Evolutionary conservation across 2,113 vertebrate genomes (phyloP).

Genomic region (Oophaga pumilio): DNA sequence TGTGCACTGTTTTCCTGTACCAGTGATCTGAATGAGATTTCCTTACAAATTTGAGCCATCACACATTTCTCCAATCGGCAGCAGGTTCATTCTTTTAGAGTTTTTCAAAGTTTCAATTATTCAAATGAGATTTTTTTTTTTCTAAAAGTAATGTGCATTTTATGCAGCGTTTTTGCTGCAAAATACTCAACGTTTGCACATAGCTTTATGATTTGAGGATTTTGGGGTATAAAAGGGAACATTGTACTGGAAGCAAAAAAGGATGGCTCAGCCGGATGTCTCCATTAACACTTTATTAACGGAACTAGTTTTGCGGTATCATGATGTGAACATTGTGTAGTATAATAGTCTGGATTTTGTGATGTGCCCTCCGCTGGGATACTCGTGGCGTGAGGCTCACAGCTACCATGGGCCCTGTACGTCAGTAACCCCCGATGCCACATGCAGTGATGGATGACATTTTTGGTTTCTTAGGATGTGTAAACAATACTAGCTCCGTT

Average conservation of each 20-base stretch:
- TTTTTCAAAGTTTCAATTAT: no score
- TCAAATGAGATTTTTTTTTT: no score
- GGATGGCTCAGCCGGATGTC: neutral
- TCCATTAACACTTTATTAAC: conserved; percentile 10
- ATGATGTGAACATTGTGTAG: neutral
- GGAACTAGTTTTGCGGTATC: neutral
- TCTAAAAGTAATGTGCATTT: no score
- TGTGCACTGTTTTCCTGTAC: no score
- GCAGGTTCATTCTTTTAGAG: no score
- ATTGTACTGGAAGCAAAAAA: neutral
- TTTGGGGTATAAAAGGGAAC: neutral
- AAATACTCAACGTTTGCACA: no score
- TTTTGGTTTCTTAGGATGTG: neutral
- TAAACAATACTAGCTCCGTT: neutral
- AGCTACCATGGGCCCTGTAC: neutral
- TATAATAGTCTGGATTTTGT: neutral
- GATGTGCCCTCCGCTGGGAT: neutral
- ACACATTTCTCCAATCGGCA: no score
- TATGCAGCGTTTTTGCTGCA: no score
- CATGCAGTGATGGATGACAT: neutral
- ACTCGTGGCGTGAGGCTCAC: neutral
- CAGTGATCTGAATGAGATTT: no score
- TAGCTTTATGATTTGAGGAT: neutral
- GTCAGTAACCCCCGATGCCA: neutral
- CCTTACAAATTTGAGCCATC: no score